Conservation (phyloP, 2,797 vertebrate genomes). For the Rhinogobio ventralis region DNA sequence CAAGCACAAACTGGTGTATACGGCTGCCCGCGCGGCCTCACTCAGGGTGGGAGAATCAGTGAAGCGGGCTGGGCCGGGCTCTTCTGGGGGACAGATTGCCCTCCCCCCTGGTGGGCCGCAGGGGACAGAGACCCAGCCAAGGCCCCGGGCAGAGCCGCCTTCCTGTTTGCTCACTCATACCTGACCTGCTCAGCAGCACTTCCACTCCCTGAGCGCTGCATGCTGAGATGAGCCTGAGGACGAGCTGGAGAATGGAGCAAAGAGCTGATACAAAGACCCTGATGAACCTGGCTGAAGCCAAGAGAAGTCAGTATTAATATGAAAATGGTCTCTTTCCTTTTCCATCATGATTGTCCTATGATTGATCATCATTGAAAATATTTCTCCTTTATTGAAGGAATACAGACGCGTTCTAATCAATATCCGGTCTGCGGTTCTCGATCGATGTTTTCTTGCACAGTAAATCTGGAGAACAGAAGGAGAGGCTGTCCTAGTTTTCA, state of each 20-base stretch:
- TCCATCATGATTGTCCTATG: not conserved
- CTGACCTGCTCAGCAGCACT: slow-evolving; percentile 51
- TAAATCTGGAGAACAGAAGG: slow-evolving; percentile 72
- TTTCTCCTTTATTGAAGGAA: not conserved
- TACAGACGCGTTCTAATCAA: not conserved
- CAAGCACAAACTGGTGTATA: slow-evolving; percentile 63
- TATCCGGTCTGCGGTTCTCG: not conserved
- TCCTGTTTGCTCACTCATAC: slow-evolving; percentile 75
- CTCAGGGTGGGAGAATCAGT: slow-evolving; percentile 73
- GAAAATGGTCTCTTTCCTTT: not conserved
- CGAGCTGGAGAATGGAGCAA: slow-evolving; percentile 36
- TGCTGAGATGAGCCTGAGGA: not conserved
- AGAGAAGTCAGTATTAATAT: not conserved
- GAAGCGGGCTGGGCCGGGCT: slow-evolving; percentile 77
- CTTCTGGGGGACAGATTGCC: slow-evolving; percentile 81
- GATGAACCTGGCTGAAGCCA: not conserved
- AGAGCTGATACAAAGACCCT: slow-evolving; percentile 4
- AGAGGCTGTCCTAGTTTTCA: slow-evolving; percentile 81
- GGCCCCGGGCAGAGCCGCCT: slow-evolving; percentile 75
- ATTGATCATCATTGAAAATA: not conserved
- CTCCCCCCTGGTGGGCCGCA: slow-evolving; percentile 77
- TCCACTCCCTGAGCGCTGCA: slow-evolving; percentile 21
- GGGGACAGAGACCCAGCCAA: slow-evolving; percentile 77
- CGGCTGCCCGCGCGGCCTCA: slow-evolving; percentile 63
- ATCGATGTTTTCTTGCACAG: not conserved